These are phyloP conservation scores for Bos javanicus DNA, from an alignment of 2,113 vertebrate genomes.

Conservation along the genomic window DNA sequence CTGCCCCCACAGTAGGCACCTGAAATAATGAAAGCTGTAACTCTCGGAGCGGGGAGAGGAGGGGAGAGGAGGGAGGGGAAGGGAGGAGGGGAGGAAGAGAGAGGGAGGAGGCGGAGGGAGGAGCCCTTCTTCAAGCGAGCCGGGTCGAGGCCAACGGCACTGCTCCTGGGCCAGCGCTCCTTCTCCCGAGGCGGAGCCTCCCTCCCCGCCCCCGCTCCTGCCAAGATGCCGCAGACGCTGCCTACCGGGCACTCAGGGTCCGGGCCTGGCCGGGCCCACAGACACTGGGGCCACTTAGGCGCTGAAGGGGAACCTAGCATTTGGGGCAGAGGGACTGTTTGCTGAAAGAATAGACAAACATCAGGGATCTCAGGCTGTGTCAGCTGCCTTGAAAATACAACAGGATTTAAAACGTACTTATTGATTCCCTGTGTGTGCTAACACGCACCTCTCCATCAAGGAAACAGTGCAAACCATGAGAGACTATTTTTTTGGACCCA, in stretches of 20 bases:
- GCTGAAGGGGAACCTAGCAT: neutral
- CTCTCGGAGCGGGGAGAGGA: fast-evolving
- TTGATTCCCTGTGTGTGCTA: neutral
- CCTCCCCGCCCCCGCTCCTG: fast-evolving
- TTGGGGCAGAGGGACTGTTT: neutral
- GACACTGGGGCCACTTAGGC: neutral
- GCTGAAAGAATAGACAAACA: too few relatives aligned
- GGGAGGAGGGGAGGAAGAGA: fast-evolving
- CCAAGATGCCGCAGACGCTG: neutral
- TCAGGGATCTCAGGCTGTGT: neutral
- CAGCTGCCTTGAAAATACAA: neutral
- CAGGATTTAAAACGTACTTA: neutral
- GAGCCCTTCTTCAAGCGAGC: neutral
- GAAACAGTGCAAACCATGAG: neutral
- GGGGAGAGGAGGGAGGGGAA: fast-evolving
- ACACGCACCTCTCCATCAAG: neutral
- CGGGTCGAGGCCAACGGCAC: neutral
- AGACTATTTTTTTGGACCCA: neutral
- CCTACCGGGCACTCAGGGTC: neutral
- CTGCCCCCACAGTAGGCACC: neutral
- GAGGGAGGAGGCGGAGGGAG: too few relatives aligned
- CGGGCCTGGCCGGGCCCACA: neutral
- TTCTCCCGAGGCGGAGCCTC: fast-evolving
- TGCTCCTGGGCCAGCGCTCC: neutral
- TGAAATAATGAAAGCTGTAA: neutral